phyloP scores from a whole-genome alignment of 2,888 invertebrate species.

The Euclidia mi region DNA sequence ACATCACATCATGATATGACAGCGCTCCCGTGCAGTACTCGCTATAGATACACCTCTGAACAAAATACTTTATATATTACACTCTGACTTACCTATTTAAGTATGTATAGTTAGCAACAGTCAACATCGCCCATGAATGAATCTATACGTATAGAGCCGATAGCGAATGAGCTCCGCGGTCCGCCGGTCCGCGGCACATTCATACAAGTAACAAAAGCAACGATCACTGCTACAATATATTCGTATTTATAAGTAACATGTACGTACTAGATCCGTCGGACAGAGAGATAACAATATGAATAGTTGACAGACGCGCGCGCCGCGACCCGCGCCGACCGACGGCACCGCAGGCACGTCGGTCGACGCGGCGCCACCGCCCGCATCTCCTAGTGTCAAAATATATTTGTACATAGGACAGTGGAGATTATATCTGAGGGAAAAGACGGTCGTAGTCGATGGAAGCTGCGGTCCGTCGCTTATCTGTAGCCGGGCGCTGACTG shows the following conservation, averaged over 20 bases:
- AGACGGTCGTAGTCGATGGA: constrained; percentile 15
- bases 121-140: constrained; percentile 15
- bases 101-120: constrained; percentile 41
- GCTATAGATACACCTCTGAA: constrained; percentile 33
- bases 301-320: constrained; percentile 1
- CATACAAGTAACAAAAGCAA: constrained; percentile 39
- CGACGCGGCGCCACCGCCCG: background rate
- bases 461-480: constrained; percentile 56
- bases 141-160: constrained; percentile 2
- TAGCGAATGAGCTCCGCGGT: constrained; percentile 4
- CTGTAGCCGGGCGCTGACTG: constrained; percentile 69
- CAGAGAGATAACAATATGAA: constrained; percentile 12
- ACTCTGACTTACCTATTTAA: constrained; percentile 35
- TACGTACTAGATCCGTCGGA: constrained; percentile 9
- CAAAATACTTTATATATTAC: constrained; percentile 41
- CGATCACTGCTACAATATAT: constrained; percentile 25
- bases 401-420: constrained; percentile 51
- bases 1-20: constrained; percentile 86
- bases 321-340: background rate
- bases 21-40: constrained; percentile 63
- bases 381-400: constrained; percentile 14
- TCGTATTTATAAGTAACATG: constrained; percentile 14
- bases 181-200: background rate
- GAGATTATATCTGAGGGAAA: constrained; percentile 18
- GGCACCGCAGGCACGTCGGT: too few relatives aligned